Evolutionary conservation across 2,113 vertebrate species (phyloP).

Genomic region (Platycercus adscitus): DNA sequence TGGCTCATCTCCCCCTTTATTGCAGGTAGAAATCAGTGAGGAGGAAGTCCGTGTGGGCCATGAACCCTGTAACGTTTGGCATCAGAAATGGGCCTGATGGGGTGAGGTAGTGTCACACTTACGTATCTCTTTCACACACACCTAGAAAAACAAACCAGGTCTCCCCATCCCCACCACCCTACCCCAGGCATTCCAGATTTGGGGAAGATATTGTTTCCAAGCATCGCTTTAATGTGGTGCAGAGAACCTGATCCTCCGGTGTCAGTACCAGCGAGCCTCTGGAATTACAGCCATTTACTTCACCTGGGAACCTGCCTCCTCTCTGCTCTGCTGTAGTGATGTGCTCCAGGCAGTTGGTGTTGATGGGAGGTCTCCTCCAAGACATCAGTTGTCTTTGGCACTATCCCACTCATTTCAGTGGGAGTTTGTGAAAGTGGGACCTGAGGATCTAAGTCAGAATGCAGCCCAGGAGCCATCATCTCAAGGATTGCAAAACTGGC

Average conservation of each 20-base stretch:
- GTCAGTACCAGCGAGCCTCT: neutral
- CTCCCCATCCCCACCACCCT: too few species aligned
- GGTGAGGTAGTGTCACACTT: neutral
- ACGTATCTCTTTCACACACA: neutral
- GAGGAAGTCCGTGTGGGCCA: neutral
- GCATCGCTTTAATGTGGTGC: neutral
- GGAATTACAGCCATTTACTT: neutral
- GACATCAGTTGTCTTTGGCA: neutral
- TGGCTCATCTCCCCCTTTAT: neutral
- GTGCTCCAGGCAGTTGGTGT: neutral
- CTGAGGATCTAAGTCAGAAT: neutral
- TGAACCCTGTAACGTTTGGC: neutral
- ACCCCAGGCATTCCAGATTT: neutral
- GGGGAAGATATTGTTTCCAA: neutral
- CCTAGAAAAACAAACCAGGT: neutral
- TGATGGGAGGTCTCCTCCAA: rapidly evolving
- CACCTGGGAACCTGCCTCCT: neutral
- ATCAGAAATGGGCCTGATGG: neutral
- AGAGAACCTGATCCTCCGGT: neutral
- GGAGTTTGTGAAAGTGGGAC: neutral
- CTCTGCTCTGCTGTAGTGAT: rapidly evolving
- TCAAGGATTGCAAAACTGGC: neutral
- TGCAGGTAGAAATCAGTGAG: neutral
- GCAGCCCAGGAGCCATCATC: neutral
- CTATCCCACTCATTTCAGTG: rapidly evolving